Percentiles rank a stretch among this genome's conserved stretches.
Conservation (phyloP, 2,888 invertebrate genomes). For the Papilio demoleus region DNA sequence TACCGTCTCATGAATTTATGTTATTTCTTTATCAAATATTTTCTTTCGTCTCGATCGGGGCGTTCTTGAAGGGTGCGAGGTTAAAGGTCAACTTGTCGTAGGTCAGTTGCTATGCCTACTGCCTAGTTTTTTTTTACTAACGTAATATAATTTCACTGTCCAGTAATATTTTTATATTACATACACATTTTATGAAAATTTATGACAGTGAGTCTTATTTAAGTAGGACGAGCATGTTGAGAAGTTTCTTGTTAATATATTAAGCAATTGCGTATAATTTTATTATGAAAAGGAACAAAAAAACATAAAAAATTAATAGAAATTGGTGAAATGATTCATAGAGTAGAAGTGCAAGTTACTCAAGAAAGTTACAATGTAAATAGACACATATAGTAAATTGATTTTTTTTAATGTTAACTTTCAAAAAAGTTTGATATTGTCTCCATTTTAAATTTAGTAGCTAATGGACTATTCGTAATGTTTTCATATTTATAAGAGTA, state of each 20-base stretch:
- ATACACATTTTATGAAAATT: background rate
- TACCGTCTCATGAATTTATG: constrained; percentile 1
- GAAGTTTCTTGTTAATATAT: no score
- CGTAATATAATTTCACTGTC: background rate
- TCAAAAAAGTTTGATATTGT: no score
- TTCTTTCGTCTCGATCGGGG: constrained; percentile 18
- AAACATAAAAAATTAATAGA: no score
- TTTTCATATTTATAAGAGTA: constrained; percentile 9
- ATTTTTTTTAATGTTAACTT: no score
- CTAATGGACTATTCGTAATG: background rate
- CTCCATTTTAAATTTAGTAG: background rate
- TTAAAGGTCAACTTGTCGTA: constrained; percentile 36
- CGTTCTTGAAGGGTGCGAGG: constrained; percentile 32
- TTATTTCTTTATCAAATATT: constrained; percentile 38
- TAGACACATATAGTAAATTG: no score
- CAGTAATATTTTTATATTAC: background rate
- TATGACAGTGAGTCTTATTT: background rate
- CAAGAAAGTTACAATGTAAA: no score
- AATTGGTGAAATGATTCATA: no score
- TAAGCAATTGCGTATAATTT: background rate
- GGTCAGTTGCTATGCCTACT: constrained; percentile 34
- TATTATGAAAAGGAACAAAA: no score
- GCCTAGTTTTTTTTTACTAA: background rate
- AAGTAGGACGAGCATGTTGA: background rate
- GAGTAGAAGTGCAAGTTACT: no score